phyloP scores from a whole-genome alignment of 2,797 vertebrate genomes.

The Podarcis siculus region DNA sequence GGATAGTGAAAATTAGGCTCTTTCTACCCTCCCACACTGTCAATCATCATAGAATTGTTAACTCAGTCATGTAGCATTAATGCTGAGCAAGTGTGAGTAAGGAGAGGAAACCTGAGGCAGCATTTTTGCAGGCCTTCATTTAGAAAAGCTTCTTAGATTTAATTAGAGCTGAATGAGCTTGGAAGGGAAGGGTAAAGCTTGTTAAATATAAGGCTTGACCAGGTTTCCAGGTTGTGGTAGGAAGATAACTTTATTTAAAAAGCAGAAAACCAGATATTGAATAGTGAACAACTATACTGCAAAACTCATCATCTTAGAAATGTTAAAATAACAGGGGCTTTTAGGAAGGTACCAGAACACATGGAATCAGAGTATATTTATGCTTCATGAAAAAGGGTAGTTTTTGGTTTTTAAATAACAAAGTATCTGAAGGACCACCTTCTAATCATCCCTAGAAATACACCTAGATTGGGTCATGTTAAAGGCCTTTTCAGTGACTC shows the following conservation, averaged over 20 bases:
- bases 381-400: not conserved
- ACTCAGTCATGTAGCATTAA: not conserved
- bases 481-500: too few relatives aligned
- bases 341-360: not conserved
- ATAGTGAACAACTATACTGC: not conserved
- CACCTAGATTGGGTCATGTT: too few relatives aligned
- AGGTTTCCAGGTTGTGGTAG: conserved; percentile 8
- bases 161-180: conserved; percentile 37
- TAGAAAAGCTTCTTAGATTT: conserved; percentile 56
- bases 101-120: conserved; percentile 16
- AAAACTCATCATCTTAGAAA: not conserved
- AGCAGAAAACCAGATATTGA: not conserved
- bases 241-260: not conserved
- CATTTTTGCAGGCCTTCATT: conserved; percentile 47
- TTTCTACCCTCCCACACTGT: not conserved
- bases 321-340: not conserved
- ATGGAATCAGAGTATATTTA: not conserved
- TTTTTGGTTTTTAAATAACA: not conserved
- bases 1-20: not conserved
- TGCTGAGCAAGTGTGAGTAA: conserved; percentile 35
- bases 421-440: too few relatives aligned
- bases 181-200: not conserved
- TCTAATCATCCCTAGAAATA: too few relatives aligned
- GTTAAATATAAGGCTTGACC: conserved; percentile 28
- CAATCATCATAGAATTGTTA: conserved; percentile 8